Base-by-base conservation (phyloP, 2,888 invertebrate species). In the Augiades crinisus region DNA sequence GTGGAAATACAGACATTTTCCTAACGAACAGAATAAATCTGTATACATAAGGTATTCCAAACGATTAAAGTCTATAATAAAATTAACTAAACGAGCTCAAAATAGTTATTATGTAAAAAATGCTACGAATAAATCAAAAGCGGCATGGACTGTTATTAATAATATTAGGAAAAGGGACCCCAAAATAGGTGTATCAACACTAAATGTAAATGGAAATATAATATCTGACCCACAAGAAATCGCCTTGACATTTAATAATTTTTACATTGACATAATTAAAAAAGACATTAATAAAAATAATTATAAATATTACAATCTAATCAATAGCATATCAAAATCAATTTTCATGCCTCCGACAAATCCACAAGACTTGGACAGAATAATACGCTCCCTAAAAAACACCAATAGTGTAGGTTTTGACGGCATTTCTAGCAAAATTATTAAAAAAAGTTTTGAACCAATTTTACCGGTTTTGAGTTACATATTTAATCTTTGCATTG, bases 141-240 rank as follows among this genome's bases (percentile, higher is more conserved):
- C 54, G 14, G 44, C 49, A 2, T 54, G 54, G 54, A 22, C 16
- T 8, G 10, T 49, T 10, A 54, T 54, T 7, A 54, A 54, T 16
- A 38, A 49, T 6, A 16, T n/a, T 2, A 53, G 38, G 21, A 19
- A 21, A 4, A 43, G 14, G 7, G 21, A 22, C 4, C 53, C 53
- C 4, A 43, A 16, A 31, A 30, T 33, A 5, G 6, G 10, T 16
- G 36, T 41, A 33, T 8, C 8, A 7, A 16, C 8, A 6, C 5
- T 54, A 24, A 21, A 21, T 10, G 10, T 30, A 6, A 6, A 40
- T 4, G 46, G 22, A 1, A 22, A 30, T n/a, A 17, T 12, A n/a
- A 7, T 37, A n/a, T 27, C 19, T n/a, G 13, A 55, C 21, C 53
- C 55, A 6, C 14, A 12, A 22, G 30, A 43, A 12, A 56, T 56